Evolutionary conservation across 2,113 vertebrate genomes (phyloP).

Genomic region (Neodontobutis hainanensis): DNA sequence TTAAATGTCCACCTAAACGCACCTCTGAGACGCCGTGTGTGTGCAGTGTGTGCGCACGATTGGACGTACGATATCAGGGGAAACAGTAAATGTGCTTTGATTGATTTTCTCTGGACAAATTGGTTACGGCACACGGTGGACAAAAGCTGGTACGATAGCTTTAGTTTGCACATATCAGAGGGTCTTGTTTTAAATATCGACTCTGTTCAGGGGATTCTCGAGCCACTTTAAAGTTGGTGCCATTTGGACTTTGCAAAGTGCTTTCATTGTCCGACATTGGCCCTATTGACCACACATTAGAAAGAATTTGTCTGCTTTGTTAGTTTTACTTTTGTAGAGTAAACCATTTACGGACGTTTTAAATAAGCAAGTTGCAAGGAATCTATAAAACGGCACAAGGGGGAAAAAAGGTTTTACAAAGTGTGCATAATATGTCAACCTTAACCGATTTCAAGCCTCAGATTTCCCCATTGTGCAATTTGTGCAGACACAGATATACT

Average conservation of each 20-base stretch:
- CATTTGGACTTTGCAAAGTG: conserved; percentile 27
- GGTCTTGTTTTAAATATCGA: conserved; percentile 46
- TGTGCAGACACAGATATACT: too few species aligned
- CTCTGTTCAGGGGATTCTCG: not conserved
- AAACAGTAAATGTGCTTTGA: conserved; percentile 49
- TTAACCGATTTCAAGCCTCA: too few species aligned
- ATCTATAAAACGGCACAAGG: not conserved
- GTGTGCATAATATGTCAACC: too few species aligned
- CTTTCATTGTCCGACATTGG: conserved; percentile 20
- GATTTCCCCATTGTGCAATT: too few species aligned
- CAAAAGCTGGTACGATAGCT: conserved; percentile 35
- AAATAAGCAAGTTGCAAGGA: not conserved
- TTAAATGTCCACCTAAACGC: conserved; percentile 66
- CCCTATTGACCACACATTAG: not conserved
- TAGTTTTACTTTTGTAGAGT: not conserved
- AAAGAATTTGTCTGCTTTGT: conserved; percentile 7
- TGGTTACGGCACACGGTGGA: conserved; percentile 37
- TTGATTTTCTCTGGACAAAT: conserved; percentile 52
- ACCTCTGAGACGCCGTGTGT: conserved; percentile 28
- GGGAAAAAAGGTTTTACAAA: not conserved
- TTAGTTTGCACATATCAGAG: conserved; percentile 52
- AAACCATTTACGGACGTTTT: not conserved
- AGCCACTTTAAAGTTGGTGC: conserved; percentile 22
- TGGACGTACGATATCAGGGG: conserved; percentile 9
- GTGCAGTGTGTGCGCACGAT: conserved; percentile 15